A percentile compares a stretch with the other conserved stretches of the same genome.
Evolutionary conservation across 2,113 vertebrate genomes (phyloP).

Genomic region (Ochotona curzoniae): DNA sequence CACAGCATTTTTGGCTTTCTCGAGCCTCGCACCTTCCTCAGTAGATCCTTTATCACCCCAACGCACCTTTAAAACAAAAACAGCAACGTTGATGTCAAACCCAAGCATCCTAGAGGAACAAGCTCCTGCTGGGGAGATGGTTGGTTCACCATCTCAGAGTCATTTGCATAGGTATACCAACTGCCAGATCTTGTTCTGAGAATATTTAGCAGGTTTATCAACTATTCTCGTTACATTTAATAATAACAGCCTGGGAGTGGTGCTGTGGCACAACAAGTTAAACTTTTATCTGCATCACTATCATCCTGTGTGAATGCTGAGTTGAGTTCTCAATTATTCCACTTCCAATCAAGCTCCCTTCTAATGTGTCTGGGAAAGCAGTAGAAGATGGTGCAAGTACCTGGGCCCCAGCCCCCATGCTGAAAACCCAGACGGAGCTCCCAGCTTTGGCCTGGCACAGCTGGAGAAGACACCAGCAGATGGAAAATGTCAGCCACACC

Average conservation of each 20-base stretch:
- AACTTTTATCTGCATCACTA: no score
- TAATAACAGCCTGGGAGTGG: neutral
- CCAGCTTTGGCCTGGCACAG: no score
- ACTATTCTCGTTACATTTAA: neutral
- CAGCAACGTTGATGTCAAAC: neutral
- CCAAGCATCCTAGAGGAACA: neutral
- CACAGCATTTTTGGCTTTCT: conserved; percentile 97
- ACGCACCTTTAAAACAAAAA: conserved; percentile 89
- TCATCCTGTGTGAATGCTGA: no score
- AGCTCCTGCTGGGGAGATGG: neutral
- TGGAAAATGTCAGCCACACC: no score
- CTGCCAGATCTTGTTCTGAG: neutral
- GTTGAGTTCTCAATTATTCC: no score
- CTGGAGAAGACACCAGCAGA: no score
- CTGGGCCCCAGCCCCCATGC: no score
- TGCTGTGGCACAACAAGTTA: no score
- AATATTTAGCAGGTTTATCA: neutral
- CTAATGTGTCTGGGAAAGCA: no score
- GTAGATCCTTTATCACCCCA: conserved; percentile 99
- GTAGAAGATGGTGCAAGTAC: no score
- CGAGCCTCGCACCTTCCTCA: conserved; percentile 96
- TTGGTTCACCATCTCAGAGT: neutral
- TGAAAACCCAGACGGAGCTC: no score
- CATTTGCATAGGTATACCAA: neutral
- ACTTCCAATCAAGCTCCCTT: no score